These are phyloP conservation scores for Sinocyclocheilus maitianheensis DNA, from an alignment of 2,113 vertebrate genomes.

Conservation along the genomic window DNA sequence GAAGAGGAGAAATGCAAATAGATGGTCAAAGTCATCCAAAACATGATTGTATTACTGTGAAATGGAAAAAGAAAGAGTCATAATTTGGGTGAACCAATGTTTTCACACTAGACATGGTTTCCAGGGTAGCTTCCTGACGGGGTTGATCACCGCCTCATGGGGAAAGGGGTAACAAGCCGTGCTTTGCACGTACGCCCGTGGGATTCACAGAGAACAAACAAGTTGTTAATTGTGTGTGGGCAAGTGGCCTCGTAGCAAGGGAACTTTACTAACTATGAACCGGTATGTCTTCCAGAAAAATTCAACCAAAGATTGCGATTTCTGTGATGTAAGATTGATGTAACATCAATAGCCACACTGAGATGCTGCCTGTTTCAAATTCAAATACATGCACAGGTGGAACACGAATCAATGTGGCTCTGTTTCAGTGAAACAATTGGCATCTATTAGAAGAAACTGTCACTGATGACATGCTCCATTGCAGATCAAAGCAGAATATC, in stretches of 20 bases:
- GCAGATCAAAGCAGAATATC: neutral
- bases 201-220: constrained; percentile 71
- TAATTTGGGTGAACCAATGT: constrained; percentile 22
- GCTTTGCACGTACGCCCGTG: constrained; percentile 49
- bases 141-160: constrained; percentile 57
- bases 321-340: constrained; percentile 4
- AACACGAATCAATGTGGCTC: neutral
- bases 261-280: constrained; percentile 2
- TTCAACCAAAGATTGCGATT: neutral
- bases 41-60: neutral
- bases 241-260: constrained; percentile 20
- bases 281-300: neutral
- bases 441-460: neutral
- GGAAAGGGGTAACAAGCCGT: constrained; percentile 70
- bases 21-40: neutral
- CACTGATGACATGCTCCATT: neutral
- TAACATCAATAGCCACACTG: neutral
- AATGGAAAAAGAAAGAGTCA: constrained; percentile 15
- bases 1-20: neutral
- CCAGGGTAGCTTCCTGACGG: constrained; percentile 66
- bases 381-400: neutral
- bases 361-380: neutral
- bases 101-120: constrained; percentile 57
- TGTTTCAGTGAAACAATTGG: neutral
- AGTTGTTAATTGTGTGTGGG: constrained; percentile 71